These are phyloP conservation scores for Nephrocerus scutellatus DNA, from an alignment of 2,888 invertebrate species.

Conservation along the genomic window DNA sequence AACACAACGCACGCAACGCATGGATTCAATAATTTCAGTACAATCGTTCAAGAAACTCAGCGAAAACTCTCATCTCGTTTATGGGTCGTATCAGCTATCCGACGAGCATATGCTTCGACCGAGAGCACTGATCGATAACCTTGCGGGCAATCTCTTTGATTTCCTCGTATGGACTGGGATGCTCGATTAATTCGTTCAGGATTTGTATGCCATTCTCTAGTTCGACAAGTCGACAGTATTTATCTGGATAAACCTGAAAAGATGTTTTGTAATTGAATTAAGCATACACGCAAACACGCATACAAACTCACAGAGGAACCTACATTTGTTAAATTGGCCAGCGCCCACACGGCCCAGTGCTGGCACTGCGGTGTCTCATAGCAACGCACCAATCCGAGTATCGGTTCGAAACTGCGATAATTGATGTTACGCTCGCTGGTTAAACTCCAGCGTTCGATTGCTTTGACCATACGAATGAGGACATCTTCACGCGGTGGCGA, in stretches of 20 bases:
- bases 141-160: conserved; percentile 63
- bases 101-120: conserved; percentile 38
- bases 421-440: conserved; percentile 87
- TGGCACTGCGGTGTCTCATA: conserved; percentile 87
- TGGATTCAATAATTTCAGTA: too few species aligned
- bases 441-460: conserved; percentile 85
- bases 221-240: conserved; percentile 84
- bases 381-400: conserved; percentile 72
- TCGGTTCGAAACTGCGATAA: conserved; percentile 93
- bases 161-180: conserved; percentile 56
- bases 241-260: conserved; percentile 62
- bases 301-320: conserved; percentile 4
- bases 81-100: too few species aligned
- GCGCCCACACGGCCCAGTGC: conserved; percentile 96
- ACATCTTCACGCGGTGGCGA: conserved; percentile 66
- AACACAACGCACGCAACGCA: too few species aligned
- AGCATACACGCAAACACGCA: neutral
- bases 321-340: conserved; percentile 82
- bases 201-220: conserved; percentile 77
- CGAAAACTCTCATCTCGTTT: too few species aligned
- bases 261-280: too few species aligned
- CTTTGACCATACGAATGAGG: conserved; percentile 65
- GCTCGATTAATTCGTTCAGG: conserved; percentile 58
- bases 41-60: too few species aligned
- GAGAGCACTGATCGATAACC: conserved; percentile 61